A percentile compares a stretch with the other conserved stretches of the same genome.
phyloP scores from a whole-genome alignment of 2,797 vertebrate genomes.

The Aselliscus stoliczkanus region DNA sequence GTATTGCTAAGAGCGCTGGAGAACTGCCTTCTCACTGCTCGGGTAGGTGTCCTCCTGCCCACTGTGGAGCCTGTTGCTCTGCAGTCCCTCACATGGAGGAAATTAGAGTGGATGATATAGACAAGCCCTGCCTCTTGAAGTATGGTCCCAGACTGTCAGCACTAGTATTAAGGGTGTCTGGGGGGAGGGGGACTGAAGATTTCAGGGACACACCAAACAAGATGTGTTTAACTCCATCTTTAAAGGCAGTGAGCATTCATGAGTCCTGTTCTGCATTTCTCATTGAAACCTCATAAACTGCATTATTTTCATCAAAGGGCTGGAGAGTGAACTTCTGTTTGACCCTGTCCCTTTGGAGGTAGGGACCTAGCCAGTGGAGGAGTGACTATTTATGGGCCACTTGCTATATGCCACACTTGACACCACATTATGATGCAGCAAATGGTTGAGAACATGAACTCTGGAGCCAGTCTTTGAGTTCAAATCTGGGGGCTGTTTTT shows the following conservation, averaged over 20 bases:
- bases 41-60: not conserved
- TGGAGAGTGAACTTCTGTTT: not conserved
- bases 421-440: not conserved
- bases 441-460: not conserved
- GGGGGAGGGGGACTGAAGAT: not conserved
- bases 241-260: not conserved
- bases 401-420: not conserved
- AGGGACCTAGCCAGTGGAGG: not conserved
- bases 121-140: not conserved
- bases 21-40: not conserved
- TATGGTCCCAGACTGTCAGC: not conserved
- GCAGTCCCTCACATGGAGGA: not conserved
- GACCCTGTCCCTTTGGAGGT: not conserved
- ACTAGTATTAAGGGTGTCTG: not conserved
- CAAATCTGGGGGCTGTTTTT: not conserved
- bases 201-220: not conserved
- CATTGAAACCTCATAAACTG: not conserved
- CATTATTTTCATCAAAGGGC: not conserved
- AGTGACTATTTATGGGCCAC: not conserved
- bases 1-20: slow-evolving; percentile 42
- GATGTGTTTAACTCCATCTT: not conserved
- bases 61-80: too few species aligned
- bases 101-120: not conserved
- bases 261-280: not conserved
- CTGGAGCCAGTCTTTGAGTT: not conserved